Conservation (phyloP, 2,797 vertebrate species). For the Crax fasciolata region DNA sequence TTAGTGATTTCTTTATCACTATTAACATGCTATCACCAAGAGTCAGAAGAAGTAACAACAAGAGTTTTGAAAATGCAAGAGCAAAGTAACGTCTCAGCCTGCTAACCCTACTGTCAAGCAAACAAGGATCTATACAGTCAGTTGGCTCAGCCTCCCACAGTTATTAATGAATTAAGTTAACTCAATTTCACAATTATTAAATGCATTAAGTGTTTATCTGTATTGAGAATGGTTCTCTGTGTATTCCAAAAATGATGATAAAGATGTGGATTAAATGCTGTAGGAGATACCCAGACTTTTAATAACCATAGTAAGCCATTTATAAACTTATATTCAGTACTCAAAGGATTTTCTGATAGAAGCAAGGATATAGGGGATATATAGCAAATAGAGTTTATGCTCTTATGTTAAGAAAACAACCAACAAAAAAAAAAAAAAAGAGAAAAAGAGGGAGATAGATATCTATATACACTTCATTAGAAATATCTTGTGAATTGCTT, state of each 20-base stretch:
- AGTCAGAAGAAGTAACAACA: neutral
- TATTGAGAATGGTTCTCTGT: neutral
- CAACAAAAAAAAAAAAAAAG: too few species aligned
- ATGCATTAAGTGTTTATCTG: neutral
- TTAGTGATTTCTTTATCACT: slow-evolving; percentile 22
- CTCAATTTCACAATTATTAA: neutral
- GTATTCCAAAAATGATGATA: neutral
- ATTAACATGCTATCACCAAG: slow-evolving; percentile 4
- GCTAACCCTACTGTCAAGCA: neutral
- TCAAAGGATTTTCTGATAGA: neutral
- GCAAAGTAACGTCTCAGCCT: neutral
- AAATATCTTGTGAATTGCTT: neutral
- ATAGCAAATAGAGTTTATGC: neutral
- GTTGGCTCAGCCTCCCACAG: neutral
- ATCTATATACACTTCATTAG: neutral
- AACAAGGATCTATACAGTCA: neutral
- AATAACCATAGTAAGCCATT: neutral
- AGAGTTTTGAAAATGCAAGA: neutral
- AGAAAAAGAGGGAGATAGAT: neutral
- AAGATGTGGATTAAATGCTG: neutral
- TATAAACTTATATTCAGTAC: neutral
- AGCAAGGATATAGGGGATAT: neutral
- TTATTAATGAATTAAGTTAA: neutral
- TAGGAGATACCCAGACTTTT: neutral
- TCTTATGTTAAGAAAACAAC: too few species aligned